Base-by-base conservation (phyloP, 1,140 invertebrate species). In the Drosophila tropicalis region DNA sequence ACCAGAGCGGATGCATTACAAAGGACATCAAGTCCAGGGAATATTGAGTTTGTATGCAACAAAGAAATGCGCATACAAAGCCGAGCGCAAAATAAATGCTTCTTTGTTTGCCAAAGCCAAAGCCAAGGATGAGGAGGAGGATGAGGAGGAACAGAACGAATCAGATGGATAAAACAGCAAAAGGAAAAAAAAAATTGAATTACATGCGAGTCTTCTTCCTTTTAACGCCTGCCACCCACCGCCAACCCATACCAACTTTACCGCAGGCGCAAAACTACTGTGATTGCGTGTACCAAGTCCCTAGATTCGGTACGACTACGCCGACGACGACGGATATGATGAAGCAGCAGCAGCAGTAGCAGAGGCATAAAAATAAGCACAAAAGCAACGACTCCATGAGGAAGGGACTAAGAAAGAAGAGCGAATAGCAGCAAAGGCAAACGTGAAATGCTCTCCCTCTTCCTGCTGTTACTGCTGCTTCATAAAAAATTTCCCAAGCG, bases 401-500 rank as follows among this genome's bases (percentile, higher is more conserved):
- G 39, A 55, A 65, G 70, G 44, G 44, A 22, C 7, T 17, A 9
- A 51, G 44, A 51, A 51, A 22, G 9, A 13, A 39, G 36, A 13
- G 29, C 17, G 56, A 58, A 36, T 5, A 32, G 32, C 32, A 17
- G 56, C 56, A 58, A 68, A 68, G 62, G 79, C 79, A 82, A 68
- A 69, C 72, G 69, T 79, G 79, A 73, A 70, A 63, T 74, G 64
- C 76, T 62, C 36, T 76, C 72, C 55, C 68, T 17, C 40, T 44
- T 29, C 5, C 67, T 56, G 19, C 40, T 32, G 34, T 15, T 32
- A 41, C 17, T 12, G 13, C 47, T 29, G 51, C 84, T 87, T 89
- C 83, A 87, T 87, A 87, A 87, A 87, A 87, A 87, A 87, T 87
- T 87, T 87, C 84, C 83, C 84, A 89, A 89, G 83, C 83, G 83